These are phyloP conservation scores for Panurus biarmicus DNA, from an alignment of 2,113 vertebrate species.

Conservation along the genomic window DNA sequence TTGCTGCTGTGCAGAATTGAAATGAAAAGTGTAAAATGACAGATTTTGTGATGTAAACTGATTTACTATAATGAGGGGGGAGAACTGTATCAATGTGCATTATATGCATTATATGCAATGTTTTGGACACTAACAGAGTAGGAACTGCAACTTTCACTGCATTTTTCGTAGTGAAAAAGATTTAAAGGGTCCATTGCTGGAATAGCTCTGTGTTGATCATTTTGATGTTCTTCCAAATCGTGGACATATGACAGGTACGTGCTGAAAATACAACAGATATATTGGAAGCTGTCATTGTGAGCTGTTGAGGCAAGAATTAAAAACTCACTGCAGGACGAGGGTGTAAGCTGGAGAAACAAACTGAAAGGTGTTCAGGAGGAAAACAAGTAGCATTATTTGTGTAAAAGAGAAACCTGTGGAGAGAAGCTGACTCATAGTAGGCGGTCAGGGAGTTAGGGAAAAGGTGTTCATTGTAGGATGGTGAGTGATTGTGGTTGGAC, in stretches of 20 bases:
- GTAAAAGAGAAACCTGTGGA: neutral
- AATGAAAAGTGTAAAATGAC: neutral
- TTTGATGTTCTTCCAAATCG: neutral
- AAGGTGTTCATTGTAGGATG: neutral
- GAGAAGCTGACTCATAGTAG: neutral
- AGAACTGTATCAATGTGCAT: neutral
- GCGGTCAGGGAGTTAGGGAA: neutral
- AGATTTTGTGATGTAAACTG: neutral
- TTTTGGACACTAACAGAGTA: neutral
- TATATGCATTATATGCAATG: neutral
- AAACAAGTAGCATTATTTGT: neutral
- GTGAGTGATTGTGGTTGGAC: neutral
- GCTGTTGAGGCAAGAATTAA: neutral
- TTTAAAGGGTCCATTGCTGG: neutral
- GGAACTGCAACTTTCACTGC: neutral
- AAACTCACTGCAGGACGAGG: neutral
- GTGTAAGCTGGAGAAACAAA: neutral
- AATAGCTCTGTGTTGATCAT: neutral
- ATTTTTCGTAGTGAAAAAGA: neutral
- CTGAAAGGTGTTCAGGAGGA: neutral
- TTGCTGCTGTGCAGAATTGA: neutral
- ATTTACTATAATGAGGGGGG: neutral
- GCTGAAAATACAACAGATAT: neutral
- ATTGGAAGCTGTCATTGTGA: neutral
- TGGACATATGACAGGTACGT: accelerated